Evolutionary conservation across 2,797 vertebrate species (phyloP).

Genomic region (Smutsia temminckii): DNA sequence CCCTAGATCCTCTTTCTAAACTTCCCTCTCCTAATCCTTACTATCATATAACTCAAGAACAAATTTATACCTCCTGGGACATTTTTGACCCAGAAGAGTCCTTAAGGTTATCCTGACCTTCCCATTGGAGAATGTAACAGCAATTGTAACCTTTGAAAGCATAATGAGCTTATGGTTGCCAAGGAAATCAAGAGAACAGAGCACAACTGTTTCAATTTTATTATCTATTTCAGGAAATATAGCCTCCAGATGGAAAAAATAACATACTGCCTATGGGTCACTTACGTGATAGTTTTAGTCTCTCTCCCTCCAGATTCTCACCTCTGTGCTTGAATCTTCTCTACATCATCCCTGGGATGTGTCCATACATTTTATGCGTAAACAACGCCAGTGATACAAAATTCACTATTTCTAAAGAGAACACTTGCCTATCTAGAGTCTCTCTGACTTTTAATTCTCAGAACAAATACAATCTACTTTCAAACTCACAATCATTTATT

Average conservation of each 20-base stretch:
- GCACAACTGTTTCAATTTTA: background rate
- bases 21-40: background rate
- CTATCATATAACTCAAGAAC: background rate
- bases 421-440: background rate
- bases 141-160: background rate
- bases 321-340: background rate
- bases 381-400: background rate
- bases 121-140: background rate
- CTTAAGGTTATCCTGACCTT: background rate
- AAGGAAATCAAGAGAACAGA: background rate
- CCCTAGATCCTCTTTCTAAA: background rate
- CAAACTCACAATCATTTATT: background rate
- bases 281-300: background rate
- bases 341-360: background rate
- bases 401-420: background rate
- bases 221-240: background rate
- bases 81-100: background rate
- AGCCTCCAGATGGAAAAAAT: background rate
- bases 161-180: background rate
- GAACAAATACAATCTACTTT: background rate
- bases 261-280: background rate
- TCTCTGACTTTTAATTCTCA: background rate
- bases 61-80: background rate
- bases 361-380: background rate
- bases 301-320: background rate